Conservation (phyloP, 2,888 invertebrate species). For the Lasius platythorax region DNA sequence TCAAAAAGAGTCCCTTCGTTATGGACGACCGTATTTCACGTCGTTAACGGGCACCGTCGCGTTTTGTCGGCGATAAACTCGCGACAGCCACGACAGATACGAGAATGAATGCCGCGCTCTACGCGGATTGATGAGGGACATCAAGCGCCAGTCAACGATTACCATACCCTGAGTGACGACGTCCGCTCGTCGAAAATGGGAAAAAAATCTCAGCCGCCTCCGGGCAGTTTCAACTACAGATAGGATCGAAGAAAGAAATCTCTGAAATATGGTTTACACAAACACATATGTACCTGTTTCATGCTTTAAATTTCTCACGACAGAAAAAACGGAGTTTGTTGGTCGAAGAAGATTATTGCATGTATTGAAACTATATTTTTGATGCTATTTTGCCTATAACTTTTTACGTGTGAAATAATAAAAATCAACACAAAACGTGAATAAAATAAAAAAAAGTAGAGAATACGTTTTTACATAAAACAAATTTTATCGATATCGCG, state of each 20-base stretch:
- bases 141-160: conserved; percentile 64
- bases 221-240: neutral
- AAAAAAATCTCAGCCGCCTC: conserved; percentile 4
- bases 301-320: neutral
- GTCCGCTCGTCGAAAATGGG: conserved; percentile 27
- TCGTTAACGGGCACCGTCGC: conserved; percentile 82
- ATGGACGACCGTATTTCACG: conserved; percentile 82
- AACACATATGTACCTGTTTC: neutral
- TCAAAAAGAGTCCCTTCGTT: conserved; percentile 77
- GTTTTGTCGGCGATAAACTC: conserved; percentile 83
- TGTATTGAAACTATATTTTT: neutral
- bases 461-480: neutral
- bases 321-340: neutral
- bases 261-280: neutral
- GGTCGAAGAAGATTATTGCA: neutral
- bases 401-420: neutral
- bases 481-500: neutral
- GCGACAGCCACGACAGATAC: conserved; percentile 69
- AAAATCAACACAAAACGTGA: neutral
- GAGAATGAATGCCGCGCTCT: conserved; percentile 64
- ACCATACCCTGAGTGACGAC: conserved; percentile 62
- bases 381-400: neutral
- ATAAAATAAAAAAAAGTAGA: neutral
- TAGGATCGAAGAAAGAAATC: neutral
- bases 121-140: conserved; percentile 64